These are phyloP conservation scores for Gandaritis pyraliata DNA, from an alignment of 2,888 invertebrate genomes.

Conservation along the genomic window DNA sequence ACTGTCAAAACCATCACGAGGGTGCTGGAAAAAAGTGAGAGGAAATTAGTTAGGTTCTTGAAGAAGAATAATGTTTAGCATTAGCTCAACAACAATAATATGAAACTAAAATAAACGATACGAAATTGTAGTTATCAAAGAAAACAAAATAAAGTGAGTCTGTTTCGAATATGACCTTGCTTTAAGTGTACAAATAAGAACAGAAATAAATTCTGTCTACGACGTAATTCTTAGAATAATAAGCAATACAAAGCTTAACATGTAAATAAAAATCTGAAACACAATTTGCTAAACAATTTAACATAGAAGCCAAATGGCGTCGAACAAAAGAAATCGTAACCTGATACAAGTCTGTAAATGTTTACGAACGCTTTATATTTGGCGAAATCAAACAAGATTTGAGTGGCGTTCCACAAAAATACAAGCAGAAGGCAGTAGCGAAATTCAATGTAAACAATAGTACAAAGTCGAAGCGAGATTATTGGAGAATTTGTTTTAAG, in stretches of 20 bases:
- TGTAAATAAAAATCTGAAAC: conserved; percentile 30
- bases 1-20: conserved; percentile 75
- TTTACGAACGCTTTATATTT: conserved; percentile 80
- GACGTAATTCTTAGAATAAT: not conserved
- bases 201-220: not conserved
- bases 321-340: conserved; percentile 72
- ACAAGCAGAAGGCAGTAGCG: conserved; percentile 64
- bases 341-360: conserved; percentile 74
- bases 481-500: conserved; percentile 83
- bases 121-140: no score
- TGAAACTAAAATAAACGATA: no score
- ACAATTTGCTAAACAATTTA: conserved; percentile 35
- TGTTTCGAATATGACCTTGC: not conserved
- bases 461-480: conserved; percentile 75
- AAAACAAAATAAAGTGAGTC: not conserved
- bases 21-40: conserved; percentile 55
- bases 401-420: conserved; percentile 79
- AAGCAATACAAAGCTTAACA: conserved; percentile 4
- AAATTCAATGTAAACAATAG: conserved; percentile 77
- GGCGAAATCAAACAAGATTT: conserved; percentile 80
- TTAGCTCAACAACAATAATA: conserved; percentile 8
- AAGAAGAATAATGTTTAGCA: conserved; percentile 40
- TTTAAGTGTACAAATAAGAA: not conserved
- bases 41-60: conserved; percentile 53
- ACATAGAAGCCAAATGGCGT: conserved; percentile 49